phyloP scores from a whole-genome alignment of 2,113 vertebrate genomes.

The Ranitomeya imitator region DNA sequence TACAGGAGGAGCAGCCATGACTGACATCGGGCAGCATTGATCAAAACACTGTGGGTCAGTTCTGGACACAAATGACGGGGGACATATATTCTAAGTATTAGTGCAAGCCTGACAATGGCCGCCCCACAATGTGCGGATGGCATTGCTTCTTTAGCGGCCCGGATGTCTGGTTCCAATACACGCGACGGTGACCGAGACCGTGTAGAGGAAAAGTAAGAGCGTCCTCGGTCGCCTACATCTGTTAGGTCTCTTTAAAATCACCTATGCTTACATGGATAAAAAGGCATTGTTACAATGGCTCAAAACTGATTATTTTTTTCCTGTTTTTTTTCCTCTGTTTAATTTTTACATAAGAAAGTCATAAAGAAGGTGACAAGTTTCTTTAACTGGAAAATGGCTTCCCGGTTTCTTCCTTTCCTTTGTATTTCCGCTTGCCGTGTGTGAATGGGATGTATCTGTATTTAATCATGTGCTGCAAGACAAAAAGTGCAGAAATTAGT shows the following conservation, averaged over 20 bases:
- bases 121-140: background rate
- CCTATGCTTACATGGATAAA: conserved; percentile 69
- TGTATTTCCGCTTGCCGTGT: conserved; percentile 98
- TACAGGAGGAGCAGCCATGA: background rate
- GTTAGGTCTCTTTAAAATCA: conserved; percentile 35
- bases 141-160: background rate
- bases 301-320: conserved; percentile 72
- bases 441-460: conserved; percentile 99
- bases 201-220: background rate
- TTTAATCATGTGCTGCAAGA: conserved; percentile 96
- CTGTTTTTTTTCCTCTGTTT: conserved; percentile 57
- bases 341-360: conserved; percentile 68
- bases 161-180: background rate
- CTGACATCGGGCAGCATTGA: background rate
- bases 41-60: background rate
- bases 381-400: conserved; percentile 97
- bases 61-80: background rate
- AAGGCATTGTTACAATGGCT: conserved; percentile 81
- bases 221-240: conserved; percentile 14
- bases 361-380: conserved; percentile 65
- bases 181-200: background rate
- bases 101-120: background rate
- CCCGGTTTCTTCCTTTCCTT: conserved; percentile 94
- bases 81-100: background rate
- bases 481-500: background rate